These are phyloP conservation scores for Xyrauchen texanus DNA, from an alignment of 2,113 vertebrate genomes.

Conservation along the genomic window DNA sequence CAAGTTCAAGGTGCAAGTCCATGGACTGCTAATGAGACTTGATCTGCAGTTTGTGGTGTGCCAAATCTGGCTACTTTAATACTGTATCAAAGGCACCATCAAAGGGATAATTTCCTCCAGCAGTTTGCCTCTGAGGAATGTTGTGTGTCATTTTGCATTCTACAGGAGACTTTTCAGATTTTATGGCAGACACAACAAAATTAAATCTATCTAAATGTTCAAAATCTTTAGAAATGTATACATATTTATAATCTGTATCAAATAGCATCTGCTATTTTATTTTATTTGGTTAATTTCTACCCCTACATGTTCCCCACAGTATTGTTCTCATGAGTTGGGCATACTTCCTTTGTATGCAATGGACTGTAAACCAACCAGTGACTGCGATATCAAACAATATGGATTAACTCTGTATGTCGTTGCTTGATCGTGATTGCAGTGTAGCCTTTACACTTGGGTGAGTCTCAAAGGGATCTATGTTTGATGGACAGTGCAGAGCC, in stretches of 20 bases:
- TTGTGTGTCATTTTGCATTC: slow-evolving; percentile 19
- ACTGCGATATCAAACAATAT: slow-evolving; percentile 1
- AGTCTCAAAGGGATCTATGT: slow-evolving; percentile 3
- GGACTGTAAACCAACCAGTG: not conserved
- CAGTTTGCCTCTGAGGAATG: slow-evolving; percentile 41
- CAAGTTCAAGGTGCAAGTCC: slow-evolving; percentile 30
- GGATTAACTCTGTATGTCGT: slow-evolving; percentile 16
- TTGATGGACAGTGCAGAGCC: too few species aligned
- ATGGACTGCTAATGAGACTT: slow-evolving; percentile 49
- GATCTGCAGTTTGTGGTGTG: slow-evolving; percentile 15
- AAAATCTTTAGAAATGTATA: too few species aligned
- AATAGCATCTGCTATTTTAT: slow-evolving; percentile 2
- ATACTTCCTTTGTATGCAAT: not conserved
- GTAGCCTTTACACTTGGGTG: slow-evolving; percentile 29
- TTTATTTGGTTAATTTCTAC: not conserved
- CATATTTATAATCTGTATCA: too few species aligned
- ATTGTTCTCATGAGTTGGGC: not conserved
- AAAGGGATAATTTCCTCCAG: slow-evolving; percentile 47
- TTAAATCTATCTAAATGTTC: not conserved
- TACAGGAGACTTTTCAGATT: not conserved
- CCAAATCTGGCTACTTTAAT: slow-evolving; percentile 51
- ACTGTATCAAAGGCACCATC: slow-evolving; percentile 50
- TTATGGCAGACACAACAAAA: slow-evolving; percentile 20
- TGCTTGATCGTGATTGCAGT: slow-evolving; percentile 25
- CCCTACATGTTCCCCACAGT: not conserved